Conservation (phyloP, 2,113 vertebrate species). For the Tachuris rubrigastra region DNA sequence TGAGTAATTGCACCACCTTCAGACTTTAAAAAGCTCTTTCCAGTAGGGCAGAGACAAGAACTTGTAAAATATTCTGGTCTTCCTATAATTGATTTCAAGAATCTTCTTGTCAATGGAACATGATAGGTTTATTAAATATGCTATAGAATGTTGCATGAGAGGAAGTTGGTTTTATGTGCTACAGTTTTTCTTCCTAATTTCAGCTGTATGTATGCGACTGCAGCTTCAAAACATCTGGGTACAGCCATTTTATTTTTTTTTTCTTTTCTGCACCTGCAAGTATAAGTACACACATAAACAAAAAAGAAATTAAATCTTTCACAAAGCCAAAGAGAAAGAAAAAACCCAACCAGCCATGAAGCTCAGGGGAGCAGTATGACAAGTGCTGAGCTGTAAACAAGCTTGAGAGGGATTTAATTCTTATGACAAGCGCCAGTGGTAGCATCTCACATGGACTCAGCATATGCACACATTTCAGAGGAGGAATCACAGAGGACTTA, state of each 20-base stretch:
- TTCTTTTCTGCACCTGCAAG: conserved; percentile 80
- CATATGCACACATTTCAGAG: conserved; percentile 76
- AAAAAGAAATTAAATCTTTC: conserved; percentile 80
- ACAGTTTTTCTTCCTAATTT: conserved; percentile 71
- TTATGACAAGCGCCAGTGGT: conserved; percentile 81
- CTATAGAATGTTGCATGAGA: conserved; percentile 6
- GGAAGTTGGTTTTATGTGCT: conserved; percentile 36
- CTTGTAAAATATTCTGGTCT: conserved; percentile 25
- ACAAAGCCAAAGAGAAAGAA: conserved; percentile 52
- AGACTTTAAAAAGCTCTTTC: conserved; percentile 6
- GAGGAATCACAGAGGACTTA: conserved; percentile 72
- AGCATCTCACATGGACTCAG: conserved; percentile 74
- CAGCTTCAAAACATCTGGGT: conserved; percentile 77
- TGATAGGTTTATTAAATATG: conserved; percentile 59
- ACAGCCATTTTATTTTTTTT: conserved; percentile 70
- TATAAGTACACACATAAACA: conserved; percentile 77
- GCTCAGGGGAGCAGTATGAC: conserved; percentile 81
- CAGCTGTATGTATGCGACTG: conserved; percentile 65
- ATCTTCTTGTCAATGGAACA: conserved; percentile 41
- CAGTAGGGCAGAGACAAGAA: conserved; percentile 10
- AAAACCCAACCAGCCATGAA: conserved; percentile 70
- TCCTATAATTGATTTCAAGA: conserved; percentile 22
- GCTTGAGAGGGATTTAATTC: conserved; percentile 83
- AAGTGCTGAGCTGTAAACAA: conserved; percentile 83
- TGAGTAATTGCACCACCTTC: not conserved